Evolutionary conservation across 2,888 invertebrate species (phyloP).

Genomic region (Cephalotes varians): DNA sequence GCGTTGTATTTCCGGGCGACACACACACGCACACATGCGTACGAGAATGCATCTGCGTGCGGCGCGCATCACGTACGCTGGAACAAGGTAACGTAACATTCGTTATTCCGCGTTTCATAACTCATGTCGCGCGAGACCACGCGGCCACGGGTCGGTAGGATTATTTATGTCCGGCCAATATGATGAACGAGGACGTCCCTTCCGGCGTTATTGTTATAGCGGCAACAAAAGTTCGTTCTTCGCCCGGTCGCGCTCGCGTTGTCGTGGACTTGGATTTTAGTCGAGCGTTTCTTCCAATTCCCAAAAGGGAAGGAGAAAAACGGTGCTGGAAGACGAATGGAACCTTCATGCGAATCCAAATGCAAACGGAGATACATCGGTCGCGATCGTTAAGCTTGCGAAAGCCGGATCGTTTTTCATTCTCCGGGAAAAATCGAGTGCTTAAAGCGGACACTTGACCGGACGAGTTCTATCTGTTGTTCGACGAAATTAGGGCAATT

Average conservation of each 20-base stretch:
- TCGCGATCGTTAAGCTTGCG: conserved; percentile 17
- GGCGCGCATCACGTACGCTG: neutral
- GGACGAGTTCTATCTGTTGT: neutral
- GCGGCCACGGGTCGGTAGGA: conserved; percentile 25
- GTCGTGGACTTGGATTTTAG: neutral
- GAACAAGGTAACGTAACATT: conserved; percentile 37
- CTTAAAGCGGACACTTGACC: neutral
- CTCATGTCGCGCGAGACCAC: conserved; percentile 2
- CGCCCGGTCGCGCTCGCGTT: conserved; percentile 15
- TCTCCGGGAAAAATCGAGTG: neutral
- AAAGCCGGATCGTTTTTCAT: conserved; percentile 14
- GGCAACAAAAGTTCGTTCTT: conserved; percentile 16
- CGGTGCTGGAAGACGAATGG: conserved; percentile 21
- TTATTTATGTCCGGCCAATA: conserved; percentile 56
- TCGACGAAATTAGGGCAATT: conserved; percentile 18
- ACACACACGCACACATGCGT: neutral
- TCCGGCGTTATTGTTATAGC: conserved; percentile 48
- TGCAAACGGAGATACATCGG: conserved; percentile 22
- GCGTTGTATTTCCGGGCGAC: neutral
- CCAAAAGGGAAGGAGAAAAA: neutral
- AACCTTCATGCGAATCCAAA: neutral
- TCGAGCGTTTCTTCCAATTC: conserved; percentile 14
- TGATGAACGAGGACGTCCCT: conserved; percentile 55
- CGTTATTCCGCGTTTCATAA: conserved; percentile 67
- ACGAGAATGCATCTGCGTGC: neutral